Evolutionary conservation across 1,140 invertebrate species (phyloP).

Genomic region (Bicyclus anynana): DNA sequence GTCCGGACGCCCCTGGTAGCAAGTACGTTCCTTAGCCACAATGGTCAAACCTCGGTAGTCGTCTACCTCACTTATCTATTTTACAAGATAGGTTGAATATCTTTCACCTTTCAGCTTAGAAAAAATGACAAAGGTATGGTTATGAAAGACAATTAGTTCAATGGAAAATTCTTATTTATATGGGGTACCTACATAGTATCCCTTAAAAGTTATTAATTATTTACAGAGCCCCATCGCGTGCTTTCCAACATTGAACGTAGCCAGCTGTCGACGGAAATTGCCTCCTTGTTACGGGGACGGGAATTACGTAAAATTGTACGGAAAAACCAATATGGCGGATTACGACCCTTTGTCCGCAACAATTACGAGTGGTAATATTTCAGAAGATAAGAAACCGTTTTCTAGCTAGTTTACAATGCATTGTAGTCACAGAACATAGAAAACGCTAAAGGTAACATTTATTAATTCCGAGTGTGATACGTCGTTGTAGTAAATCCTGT

Average conservation of each 20-base stretch:
- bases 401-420: background rate
- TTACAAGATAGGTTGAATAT: no score
- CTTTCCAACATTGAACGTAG: background rate
- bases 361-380: background rate
- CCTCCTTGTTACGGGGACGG: background rate
- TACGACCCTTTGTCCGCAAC: background rate
- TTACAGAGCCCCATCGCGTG: background rate
- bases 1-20: no score
- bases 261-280: constrained; percentile 2
- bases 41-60: no score
- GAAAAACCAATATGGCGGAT: constrained; percentile 1
- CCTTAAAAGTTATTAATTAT: background rate
- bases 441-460: background rate
- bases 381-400: background rate
- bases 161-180: no score
- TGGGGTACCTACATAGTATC: background rate
- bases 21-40: no score
- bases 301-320: constrained; percentile 5
- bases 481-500: no score
- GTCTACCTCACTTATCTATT: no score
- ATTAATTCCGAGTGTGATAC: no score
- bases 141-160: no score
- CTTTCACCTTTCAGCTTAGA: no score
- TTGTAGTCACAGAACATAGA: background rate
- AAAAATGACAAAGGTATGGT: no score